Percentiles rank a stretch among this genome's conserved stretches.
Conservation (phyloP, 2,888 invertebrate genomes). For the Metalampra italica region DNA sequence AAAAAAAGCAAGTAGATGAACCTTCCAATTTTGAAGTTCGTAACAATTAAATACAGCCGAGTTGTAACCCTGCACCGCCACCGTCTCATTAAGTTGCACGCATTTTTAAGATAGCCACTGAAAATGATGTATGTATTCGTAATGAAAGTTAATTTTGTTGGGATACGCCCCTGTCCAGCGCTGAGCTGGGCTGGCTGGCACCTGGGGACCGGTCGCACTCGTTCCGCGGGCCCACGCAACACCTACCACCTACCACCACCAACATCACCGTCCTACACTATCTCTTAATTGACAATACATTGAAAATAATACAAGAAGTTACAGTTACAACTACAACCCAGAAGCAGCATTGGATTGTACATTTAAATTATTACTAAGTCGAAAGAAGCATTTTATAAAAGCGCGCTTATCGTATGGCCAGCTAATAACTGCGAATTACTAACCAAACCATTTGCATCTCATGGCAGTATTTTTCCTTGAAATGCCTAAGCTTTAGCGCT, state of each 20-base stretch:
- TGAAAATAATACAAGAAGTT: no score
- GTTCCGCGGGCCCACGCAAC: constrained; percentile 70
- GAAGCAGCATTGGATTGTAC: not conserved
- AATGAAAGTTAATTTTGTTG: no score
- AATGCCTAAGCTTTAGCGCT: constrained; percentile 29
- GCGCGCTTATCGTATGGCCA: constrained; percentile 41
- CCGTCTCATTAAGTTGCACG: no score
- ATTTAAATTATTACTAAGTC: constrained; percentile 1
- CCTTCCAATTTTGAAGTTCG: not conserved
- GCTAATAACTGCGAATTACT: constrained; percentile 56
- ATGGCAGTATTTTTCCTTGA: constrained; percentile 59
- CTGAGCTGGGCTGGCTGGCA: constrained; percentile 51
- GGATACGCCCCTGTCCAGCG: constrained; percentile 47
- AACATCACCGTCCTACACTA: constrained; percentile 34
- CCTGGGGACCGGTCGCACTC: constrained; percentile 65
- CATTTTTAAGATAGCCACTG: no score
- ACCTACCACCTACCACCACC: constrained; percentile 25
- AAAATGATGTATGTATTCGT: no score
- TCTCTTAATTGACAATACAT: not conserved
- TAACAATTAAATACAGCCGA: not conserved
- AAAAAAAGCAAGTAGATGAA: no score
- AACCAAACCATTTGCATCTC: constrained; percentile 59
- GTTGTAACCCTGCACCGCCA: no score
- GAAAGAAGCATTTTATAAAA: constrained; percentile 31
- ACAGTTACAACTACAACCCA: not conserved